Conservation (phyloP, 2,113 vertebrate species). For the Brachyhypopomus occidentalis region DNA sequence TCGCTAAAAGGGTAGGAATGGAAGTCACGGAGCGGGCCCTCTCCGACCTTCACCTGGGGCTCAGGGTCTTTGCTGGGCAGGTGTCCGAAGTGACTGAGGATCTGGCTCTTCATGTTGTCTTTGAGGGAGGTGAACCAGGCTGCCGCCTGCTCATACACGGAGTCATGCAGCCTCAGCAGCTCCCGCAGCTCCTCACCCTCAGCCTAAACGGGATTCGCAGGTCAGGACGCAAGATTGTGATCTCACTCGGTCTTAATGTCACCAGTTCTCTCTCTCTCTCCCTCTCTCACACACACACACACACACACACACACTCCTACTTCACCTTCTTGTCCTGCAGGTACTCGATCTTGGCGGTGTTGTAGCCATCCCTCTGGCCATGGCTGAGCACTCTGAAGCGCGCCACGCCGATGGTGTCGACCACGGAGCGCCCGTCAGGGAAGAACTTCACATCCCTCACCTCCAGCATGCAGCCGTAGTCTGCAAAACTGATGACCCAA, state of each 20-base stretch:
- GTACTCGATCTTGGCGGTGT: conserved; percentile 93
- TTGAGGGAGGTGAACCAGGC: conserved; percentile 90
- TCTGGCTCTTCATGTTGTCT: conserved; percentile 91
- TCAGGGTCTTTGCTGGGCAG: conserved; percentile 86
- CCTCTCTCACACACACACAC: background rate
- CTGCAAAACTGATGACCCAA: conserved; percentile 78
- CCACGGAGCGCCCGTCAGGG: conserved; percentile 87
- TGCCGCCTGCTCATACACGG: conserved; percentile 87
- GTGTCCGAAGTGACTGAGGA: conserved; percentile 88
- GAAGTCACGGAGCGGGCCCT: background rate
- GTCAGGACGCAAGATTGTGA: conserved; percentile 13
- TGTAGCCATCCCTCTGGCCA: conserved; percentile 88
- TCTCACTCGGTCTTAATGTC: background rate
- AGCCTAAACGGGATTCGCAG: conserved; percentile 68
- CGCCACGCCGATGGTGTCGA: conserved; percentile 85
- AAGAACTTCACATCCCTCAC: conserved; percentile 91
- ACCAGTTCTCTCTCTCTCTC: no score
- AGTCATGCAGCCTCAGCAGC: conserved; percentile 82
- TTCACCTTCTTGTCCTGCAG: conserved; percentile 88
- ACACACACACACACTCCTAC: background rate
- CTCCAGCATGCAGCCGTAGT: conserved; percentile 91
- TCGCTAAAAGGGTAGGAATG: no score
- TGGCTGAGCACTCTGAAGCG: conserved; percentile 88
- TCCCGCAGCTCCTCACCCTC: conserved; percentile 84
- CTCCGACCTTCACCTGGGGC: conserved; percentile 77